Percentiles rank a stretch among this genome's conserved stretches.
phyloP scores from a whole-genome alignment of 2,113 vertebrate species.

The Corythoichthys intestinalis region DNA sequence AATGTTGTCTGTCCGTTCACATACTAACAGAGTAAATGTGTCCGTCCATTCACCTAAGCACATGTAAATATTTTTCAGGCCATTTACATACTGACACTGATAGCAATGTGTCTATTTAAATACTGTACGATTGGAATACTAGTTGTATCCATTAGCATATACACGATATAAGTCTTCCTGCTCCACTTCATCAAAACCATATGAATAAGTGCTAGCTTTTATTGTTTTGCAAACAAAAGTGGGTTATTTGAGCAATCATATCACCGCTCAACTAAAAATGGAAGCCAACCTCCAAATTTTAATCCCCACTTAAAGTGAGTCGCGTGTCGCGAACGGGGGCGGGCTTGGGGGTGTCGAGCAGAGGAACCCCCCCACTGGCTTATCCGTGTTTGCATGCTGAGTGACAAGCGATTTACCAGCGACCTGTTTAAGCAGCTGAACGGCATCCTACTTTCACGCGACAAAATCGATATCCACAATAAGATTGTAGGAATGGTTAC shows the following conservation, averaged over 20 bases:
- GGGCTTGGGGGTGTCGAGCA: conserved; percentile 29
- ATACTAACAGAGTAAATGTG: background rate
- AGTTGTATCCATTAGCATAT: background rate
- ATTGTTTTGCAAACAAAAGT: conserved; percentile 20
- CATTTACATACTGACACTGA: no score
- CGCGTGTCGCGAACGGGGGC: conserved; percentile 43
- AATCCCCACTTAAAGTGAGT: conserved; percentile 62
- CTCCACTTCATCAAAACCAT: background rate
- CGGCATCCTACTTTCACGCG: background rate
- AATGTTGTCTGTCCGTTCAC: background rate
- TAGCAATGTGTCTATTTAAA: no score
- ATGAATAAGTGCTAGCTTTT: background rate
- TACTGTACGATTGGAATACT: no score
- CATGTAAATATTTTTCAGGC: no score
- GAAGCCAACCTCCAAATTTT: conserved; percentile 71
- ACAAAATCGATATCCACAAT: background rate
- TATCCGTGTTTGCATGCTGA: conserved; percentile 63
- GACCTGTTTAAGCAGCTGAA: background rate
- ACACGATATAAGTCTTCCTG: background rate
- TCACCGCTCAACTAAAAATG: conserved; percentile 41
- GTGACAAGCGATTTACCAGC: conserved; percentile 57
- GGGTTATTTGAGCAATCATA: background rate
- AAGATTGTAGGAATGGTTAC: background rate
- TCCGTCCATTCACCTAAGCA: background rate
- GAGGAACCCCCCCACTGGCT: conserved; percentile 34